A percentile compares a stretch with the other conserved stretches of the same genome.
These are phyloP conservation scores for Dinoponera quadriceps DNA, from an alignment of 1,140 invertebrate species.

Conservation along the genomic window DNA sequence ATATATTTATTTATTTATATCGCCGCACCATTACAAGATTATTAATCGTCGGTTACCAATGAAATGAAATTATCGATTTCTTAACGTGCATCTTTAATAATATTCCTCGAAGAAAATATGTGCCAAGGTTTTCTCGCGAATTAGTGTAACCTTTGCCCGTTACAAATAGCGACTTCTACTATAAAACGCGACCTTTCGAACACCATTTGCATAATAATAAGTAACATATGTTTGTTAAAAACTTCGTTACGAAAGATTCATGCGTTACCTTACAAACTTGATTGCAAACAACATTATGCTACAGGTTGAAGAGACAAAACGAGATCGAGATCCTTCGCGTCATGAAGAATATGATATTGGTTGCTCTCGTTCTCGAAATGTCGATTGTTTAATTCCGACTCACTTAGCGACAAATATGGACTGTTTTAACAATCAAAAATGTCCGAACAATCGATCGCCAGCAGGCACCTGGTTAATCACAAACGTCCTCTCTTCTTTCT, in stretches of 20 bases:
- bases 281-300: not conserved
- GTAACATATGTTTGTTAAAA: not conserved
- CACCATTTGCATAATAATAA: not conserved
- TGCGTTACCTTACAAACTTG: not conserved
- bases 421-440: constrained; percentile 10
- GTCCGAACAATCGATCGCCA: not conserved
- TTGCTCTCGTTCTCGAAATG: not conserved
- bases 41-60: no score
- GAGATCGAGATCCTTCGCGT: not conserved
- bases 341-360: not conserved
- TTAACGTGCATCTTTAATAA: no score
- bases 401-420: not conserved
- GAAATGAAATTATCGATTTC: no score
- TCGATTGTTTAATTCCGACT: not conserved
- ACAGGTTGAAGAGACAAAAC: not conserved
- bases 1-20: no score
- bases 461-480: not conserved
- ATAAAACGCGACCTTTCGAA: not conserved
- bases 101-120: no score
- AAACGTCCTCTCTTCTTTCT: not conserved
- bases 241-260: not conserved
- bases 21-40: no score
- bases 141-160: no score
- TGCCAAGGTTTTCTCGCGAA: no score
- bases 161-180: no score